Evolutionary conservation across 2,797 vertebrate species (phyloP).

Genomic region (Pogoniulus pusillus): DNA sequence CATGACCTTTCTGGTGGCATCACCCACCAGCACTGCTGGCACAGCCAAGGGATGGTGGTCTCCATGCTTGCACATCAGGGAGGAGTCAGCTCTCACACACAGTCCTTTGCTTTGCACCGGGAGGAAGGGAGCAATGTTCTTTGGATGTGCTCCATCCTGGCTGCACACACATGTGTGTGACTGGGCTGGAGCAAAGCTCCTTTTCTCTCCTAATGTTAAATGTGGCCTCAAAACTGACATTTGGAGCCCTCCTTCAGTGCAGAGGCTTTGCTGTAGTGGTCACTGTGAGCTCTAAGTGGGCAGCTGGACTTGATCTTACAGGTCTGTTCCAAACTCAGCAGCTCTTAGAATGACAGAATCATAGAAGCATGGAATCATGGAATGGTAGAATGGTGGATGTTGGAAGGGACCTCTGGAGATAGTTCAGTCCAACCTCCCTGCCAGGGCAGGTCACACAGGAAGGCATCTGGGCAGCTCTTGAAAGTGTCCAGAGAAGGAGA

Average conservation of each 20-base stretch:
- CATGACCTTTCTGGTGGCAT: not conserved
- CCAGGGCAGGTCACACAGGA: too few relatives aligned
- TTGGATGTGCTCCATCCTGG: not conserved
- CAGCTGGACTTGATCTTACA: too few relatives aligned
- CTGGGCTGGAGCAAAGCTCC: not conserved
- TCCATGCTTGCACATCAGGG: rapidly evolving
- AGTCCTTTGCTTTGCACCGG: not conserved
- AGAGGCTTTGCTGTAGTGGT: not conserved
- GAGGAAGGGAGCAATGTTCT: not conserved
- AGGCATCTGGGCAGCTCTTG: too few relatives aligned
- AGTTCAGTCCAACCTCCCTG: too few relatives aligned
- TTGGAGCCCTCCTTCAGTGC: not conserved
- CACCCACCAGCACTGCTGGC: rapidly evolving
- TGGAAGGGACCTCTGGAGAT: too few relatives aligned
- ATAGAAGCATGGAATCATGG: too few relatives aligned
- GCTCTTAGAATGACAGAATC: too few relatives aligned
- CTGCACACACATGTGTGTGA: not conserved
- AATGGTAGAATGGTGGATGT: too few relatives aligned
- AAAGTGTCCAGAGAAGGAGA: too few relatives aligned
- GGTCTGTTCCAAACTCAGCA: too few relatives aligned
- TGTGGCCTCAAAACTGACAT: not conserved
- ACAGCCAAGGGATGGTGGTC: not conserved
- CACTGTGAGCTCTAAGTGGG: too few relatives aligned
- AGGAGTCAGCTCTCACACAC: not conserved
- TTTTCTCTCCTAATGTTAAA: not conserved